phyloP scores from a whole-genome alignment of 2,888 invertebrate species.

The Lycaena phlaeas region DNA sequence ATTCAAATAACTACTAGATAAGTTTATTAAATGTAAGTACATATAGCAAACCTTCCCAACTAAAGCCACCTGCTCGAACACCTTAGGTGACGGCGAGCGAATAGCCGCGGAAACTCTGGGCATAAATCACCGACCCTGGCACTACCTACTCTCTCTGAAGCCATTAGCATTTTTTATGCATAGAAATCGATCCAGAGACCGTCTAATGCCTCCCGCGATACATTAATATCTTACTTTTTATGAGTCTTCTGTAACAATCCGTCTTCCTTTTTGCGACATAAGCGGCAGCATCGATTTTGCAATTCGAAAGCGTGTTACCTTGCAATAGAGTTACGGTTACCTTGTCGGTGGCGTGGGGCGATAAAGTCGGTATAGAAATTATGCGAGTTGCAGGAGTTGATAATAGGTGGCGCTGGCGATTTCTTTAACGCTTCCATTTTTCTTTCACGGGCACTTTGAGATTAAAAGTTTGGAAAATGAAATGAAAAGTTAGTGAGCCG shows the following conservation, averaged over 20 bases:
- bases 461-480: constrained; percentile 71
- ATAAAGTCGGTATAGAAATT: constrained; percentile 28
- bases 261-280: constrained; percentile 35
- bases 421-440: constrained; percentile 65
- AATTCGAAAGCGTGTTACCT: constrained; percentile 8
- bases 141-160: constrained; percentile 50
- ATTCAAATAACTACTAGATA: too few species aligned
- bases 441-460: constrained; percentile 72
- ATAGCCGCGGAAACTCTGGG: constrained; percentile 44
- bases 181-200: constrained; percentile 67
- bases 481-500: constrained; percentile 50
- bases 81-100: constrained; percentile 37
- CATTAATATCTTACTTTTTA: constrained; percentile 74
- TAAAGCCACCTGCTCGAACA: constrained; percentile 18
- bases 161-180: constrained; percentile 74
- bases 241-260: constrained; percentile 68
- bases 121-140: constrained; percentile 63
- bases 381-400: constrained; percentile 51
- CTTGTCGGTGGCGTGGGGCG: neutral
- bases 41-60: neutral
- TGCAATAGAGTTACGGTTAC: constrained; percentile 9
- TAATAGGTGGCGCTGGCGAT: constrained; percentile 70
- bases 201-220: constrained; percentile 73
- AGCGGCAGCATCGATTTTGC: constrained; percentile 18
- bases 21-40: too few species aligned